Evolutionary conservation across 2,888 invertebrate species (phyloP).

Genomic region (Andrena bicolor): DNA sequence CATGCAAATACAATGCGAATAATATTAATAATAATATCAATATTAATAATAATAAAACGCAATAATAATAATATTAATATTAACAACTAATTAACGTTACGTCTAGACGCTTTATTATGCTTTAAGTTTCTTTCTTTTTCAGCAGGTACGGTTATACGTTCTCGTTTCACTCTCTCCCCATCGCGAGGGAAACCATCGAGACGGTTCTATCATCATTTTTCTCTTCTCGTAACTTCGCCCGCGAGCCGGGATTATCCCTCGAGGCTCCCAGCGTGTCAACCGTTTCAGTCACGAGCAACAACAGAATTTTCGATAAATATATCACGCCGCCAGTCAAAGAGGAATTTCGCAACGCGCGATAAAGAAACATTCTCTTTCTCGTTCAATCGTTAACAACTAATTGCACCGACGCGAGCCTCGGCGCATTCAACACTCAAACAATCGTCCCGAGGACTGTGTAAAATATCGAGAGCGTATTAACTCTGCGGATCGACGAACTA

Average conservation of each 20-base stretch:
- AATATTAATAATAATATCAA: slow-evolving; percentile 65
- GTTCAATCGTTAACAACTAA: slow-evolving; percentile 35
- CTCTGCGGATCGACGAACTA: slow-evolving; percentile 48
- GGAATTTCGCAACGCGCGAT: slow-evolving; percentile 40
- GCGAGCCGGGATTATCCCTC: slow-evolving; percentile 11
- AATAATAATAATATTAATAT: slow-evolving; percentile 69
- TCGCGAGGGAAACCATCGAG: slow-evolving; percentile 18
- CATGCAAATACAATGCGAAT: slow-evolving; percentile 63
- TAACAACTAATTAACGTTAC: slow-evolving; percentile 77
- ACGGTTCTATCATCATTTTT: background rate
- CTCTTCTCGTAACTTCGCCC: slow-evolving; percentile 8
- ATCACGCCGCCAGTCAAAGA: slow-evolving; percentile 31
- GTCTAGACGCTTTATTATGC: slow-evolving; percentile 76
- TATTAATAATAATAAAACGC: slow-evolving; percentile 63
- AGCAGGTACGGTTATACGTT: slow-evolving; percentile 74
- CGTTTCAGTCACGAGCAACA: slow-evolving; percentile 37
- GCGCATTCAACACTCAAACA: slow-evolving; percentile 8
- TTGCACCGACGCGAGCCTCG: background rate
- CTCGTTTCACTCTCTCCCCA: slow-evolving; percentile 26
- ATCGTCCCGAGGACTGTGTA: background rate
- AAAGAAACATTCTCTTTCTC: slow-evolving; percentile 30
- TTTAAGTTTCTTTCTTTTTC: slow-evolving; percentile 68
- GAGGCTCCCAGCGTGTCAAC: slow-evolving; percentile 1
- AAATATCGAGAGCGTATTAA: slow-evolving; percentile 44
- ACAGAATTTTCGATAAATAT: slow-evolving; percentile 49